Evolutionary conservation across 2,113 vertebrate species (phyloP).

Genomic region (Myrmecobius fasciatus): DNA sequence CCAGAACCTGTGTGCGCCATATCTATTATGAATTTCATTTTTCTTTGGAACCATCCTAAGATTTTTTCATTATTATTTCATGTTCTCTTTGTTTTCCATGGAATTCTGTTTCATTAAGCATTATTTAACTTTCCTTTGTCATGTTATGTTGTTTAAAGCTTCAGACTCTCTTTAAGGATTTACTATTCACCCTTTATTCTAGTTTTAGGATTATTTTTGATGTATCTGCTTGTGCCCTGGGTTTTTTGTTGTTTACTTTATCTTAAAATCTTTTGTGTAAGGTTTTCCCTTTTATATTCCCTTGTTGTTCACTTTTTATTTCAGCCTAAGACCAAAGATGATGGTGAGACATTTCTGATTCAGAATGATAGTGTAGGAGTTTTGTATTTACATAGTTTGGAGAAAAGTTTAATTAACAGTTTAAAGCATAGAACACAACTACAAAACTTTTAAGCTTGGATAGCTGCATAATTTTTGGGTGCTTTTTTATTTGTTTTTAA

Average conservation of each 20-base stretch:
- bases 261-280: background rate
- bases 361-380: constrained; percentile 10
- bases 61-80: background rate
- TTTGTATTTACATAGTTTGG: constrained; percentile 37
- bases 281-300: background rate
- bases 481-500: constrained; percentile 62
- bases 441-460: constrained; percentile 26
- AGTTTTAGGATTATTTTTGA: background rate
- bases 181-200: background rate
- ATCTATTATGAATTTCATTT: background rate
- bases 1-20: background rate
- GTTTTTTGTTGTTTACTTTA: background rate
- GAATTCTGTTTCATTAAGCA: background rate
- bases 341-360: constrained; percentile 31
- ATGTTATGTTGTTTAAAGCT: background rate
- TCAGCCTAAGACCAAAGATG: background rate
- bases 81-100: background rate
- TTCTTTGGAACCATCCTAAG: background rate
- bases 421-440: constrained; percentile 42
- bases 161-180: background rate
- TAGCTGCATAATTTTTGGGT: constrained; percentile 13
- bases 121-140: background rate
- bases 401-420: constrained; percentile 33
- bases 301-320: background rate
- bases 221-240: background rate